These are phyloP conservation scores for Urocyon cinereoargenteus DNA, from an alignment of 2,797 vertebrate genomes.

Conservation along the genomic window DNA sequence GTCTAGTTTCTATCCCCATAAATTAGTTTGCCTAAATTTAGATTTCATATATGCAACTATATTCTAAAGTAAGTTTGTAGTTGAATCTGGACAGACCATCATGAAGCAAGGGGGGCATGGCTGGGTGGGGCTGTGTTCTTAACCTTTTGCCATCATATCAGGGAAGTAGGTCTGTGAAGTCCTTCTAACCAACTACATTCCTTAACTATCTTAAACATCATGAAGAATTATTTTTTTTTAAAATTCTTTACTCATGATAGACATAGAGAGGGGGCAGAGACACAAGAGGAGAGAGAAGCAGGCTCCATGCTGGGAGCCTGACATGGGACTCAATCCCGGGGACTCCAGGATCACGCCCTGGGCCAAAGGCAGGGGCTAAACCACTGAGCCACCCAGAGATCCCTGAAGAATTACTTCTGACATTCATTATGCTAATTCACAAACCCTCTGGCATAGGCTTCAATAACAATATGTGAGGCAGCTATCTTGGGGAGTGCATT, in stretches of 20 bases:
- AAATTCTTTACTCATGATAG: too few species aligned
- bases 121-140: background rate
- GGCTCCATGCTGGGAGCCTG: too few species aligned
- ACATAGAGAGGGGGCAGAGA: too few species aligned
- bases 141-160: background rate
- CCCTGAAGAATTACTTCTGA: background rate
- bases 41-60: background rate
- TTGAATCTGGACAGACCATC: background rate
- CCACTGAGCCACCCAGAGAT: too few species aligned
- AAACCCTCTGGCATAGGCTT: background rate
- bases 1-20: constrained; percentile 15
- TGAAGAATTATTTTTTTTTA: background rate
- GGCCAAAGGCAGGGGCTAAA: too few species aligned
- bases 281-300: too few species aligned
- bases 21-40: background rate
- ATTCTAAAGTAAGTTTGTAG: background rate
- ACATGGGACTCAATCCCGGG: too few species aligned
- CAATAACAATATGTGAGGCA: background rate
- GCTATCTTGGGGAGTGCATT: background rate
- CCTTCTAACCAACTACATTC: background rate
- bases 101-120: background rate
- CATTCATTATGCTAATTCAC: background rate
- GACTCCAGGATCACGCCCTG: too few species aligned
- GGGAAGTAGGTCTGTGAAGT: background rate
- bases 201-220: background rate